Evolutionary conservation across 2,113 vertebrate species (phyloP), one percentile per base, ranked within the genome.

Genomic region (Pterocles gutturalis): DNA sequence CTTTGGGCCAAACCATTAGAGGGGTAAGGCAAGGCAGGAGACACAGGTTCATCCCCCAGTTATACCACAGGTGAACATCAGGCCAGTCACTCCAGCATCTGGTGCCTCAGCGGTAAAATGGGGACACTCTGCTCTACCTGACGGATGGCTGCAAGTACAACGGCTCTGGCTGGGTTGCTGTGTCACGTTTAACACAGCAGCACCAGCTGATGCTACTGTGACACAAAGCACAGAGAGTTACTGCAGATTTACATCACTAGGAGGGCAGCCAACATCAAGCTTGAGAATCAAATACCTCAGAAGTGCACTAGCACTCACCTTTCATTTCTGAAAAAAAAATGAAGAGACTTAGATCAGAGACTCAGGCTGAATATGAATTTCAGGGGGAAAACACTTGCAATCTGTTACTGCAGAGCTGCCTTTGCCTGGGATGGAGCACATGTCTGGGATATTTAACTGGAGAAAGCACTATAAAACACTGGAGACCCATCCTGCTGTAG

Each of bases 401-500:
- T 76, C 70, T 53, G 51, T 60, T 87, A 34, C 57, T 51, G 45
- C 69, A 67, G 69, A 66, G 34, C 5, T 83, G 48, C 65, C 62
- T 80, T 83, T 46, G 66, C 46, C 87, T 93, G 53, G 64, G 55
- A 62, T 69, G 60, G 53, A 92, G 77, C 31, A 38, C 75, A 10
- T 3, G 34, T 15, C 53, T 78, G 67, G 88, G 83, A 61, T 31
- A 17, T 77, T 88, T 28, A 72, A 18, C 80, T 48, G 66, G 36
- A 81, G 43, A 48, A 92, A 89, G 45, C 26, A 29, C 64, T 21
- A 81, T 71, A 91, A 77, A 96, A 61, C 13, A 33, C 17, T 54
- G 89, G 83, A 71, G 86, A 72, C 17, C 69, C 69, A 49, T 84
- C 80, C 48, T 53, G 60, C 82, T 38, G 62, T 76, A 90, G 48